phyloP scores from a whole-genome alignment of 2,113 vertebrate species.

The Grus americana region DNA sequence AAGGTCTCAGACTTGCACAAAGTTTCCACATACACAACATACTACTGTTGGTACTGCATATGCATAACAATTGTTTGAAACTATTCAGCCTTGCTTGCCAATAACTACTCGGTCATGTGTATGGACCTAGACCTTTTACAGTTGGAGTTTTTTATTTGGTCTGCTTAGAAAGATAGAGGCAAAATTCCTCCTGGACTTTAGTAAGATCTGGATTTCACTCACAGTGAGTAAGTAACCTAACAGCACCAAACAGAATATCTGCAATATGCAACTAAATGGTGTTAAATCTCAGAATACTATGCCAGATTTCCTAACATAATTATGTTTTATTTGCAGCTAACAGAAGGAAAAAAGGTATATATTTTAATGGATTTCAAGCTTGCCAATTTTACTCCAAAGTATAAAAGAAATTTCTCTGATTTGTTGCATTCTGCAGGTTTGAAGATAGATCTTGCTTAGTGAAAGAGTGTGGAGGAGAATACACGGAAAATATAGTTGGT shows the following conservation, averaged over 20 bases:
- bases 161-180: background rate
- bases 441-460: background rate
- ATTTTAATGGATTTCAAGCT: background rate
- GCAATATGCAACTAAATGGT: background rate
- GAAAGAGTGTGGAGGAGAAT: background rate
- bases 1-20: background rate
- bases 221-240: background rate
- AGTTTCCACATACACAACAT: background rate
- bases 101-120: background rate
- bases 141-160: background rate
- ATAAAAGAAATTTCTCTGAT: background rate
- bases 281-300: background rate
- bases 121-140: background rate
- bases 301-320: background rate
- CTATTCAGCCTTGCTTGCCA: conserved; percentile 5
- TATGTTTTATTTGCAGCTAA: background rate
- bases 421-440: background rate
- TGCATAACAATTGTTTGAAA: conserved; percentile 35
- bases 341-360: background rate
- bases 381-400: background rate
- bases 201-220: background rate
- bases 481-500: background rate
- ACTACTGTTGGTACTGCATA: conserved; percentile 10
- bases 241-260: background rate
- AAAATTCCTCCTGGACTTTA: conserved; percentile 10